A percentile compares a stretch with the other conserved stretches of the same genome.
phyloP scores from a whole-genome alignment of 2,888 invertebrate species.

The Coelinius sp. region DNA sequence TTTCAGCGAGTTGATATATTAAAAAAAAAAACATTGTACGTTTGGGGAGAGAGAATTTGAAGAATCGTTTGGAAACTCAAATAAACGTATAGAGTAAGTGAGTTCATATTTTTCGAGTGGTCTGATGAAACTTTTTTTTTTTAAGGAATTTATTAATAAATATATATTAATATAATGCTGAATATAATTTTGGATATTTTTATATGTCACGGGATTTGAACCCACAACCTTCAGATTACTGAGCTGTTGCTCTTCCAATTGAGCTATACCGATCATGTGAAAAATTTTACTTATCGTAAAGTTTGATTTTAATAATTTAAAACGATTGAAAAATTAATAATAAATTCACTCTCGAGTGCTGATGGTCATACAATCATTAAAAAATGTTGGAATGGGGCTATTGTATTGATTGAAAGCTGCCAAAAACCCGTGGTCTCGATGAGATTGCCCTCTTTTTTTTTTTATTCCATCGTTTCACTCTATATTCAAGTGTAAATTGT shows the following conservation, averaged over 20 bases:
- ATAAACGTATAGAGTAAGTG: not conserved
- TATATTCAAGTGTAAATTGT: not conserved
- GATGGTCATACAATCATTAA: not conserved
- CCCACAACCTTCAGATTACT: no score
- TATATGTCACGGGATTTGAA: no score
- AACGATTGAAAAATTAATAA: not conserved
- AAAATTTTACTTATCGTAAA: no score
- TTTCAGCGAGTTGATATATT: no score
- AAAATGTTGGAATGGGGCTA: not conserved
- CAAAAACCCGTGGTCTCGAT: not conserved
- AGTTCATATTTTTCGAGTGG: not conserved
- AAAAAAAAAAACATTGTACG: not conserved
- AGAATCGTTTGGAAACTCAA: slow-evolving; percentile 1
- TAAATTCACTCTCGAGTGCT: not conserved
- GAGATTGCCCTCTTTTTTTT: not conserved
- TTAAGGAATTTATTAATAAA: no score
- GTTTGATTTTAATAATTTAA: no score
- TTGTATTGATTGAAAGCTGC: slow-evolving; percentile 2
- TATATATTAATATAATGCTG: no score
- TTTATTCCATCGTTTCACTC: not conserved
- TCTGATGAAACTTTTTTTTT: not conserved
- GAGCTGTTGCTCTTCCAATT: no score
- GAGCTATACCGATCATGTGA: no score
- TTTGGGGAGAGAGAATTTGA: not conserved
- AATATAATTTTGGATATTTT: no score